Conservation (phyloP, 2,888 invertebrate genomes). For the Lissocephala sabroskyi region DNA sequence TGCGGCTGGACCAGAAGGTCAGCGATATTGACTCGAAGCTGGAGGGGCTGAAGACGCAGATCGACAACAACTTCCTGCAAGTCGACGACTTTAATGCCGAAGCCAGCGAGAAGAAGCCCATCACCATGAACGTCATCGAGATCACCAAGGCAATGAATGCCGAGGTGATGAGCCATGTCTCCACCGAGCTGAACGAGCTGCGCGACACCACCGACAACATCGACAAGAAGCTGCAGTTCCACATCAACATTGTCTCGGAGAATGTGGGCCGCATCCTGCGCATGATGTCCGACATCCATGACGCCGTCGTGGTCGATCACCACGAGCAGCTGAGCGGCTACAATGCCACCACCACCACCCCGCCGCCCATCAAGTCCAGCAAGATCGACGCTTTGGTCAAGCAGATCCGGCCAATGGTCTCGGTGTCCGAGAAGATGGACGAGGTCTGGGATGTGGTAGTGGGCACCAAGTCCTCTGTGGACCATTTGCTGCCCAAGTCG, state of each 20-base stretch:
- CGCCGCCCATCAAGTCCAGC: conserved; percentile 77
- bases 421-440: conserved; percentile 91
- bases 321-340: conserved; percentile 73
- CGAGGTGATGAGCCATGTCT: conserved; percentile 85
- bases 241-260: conserved; percentile 87
- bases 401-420: conserved; percentile 88
- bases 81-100: conserved; percentile 89
- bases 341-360: conserved; percentile 76
- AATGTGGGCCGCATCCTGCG: conserved; percentile 84
- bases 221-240: conserved; percentile 87
- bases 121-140: conserved; percentile 87
- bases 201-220: conserved; percentile 84
- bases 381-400: conserved; percentile 87
- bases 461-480: conserved; percentile 90
- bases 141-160: conserved; percentile 87
- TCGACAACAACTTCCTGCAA: conserved; percentile 86
- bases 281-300: conserved; percentile 87
- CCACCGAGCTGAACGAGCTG: conserved; percentile 86
- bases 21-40: conserved; percentile 87
- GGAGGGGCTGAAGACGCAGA: conserved; percentile 84
- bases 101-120: conserved; percentile 89
- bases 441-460: conserved; percentile 93
- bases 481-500: conserved; percentile 88
- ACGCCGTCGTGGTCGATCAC: conserved; percentile 87
- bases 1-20: conserved; percentile 86